Conservation (phyloP, 2,888 invertebrate species). For the Parapristionchus giblindavisi region DNA sequence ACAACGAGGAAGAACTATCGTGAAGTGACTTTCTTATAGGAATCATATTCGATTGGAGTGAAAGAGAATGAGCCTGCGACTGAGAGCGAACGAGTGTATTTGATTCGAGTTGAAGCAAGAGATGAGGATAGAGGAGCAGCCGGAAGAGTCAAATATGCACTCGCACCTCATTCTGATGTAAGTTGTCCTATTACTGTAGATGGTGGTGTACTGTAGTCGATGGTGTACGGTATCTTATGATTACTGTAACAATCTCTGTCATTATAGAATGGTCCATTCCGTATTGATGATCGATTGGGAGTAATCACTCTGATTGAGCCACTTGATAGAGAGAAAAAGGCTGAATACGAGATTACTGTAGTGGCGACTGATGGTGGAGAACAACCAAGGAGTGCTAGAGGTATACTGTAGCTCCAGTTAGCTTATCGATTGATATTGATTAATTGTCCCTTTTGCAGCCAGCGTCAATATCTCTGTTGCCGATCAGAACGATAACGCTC, state of each 20-base stretch:
- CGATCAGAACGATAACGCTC: slow-evolving; percentile 72
- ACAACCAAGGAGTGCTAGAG: slow-evolving; percentile 43
- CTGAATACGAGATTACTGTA: slow-evolving; percentile 47
- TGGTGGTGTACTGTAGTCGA: neutral
- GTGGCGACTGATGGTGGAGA: slow-evolving; percentile 78
- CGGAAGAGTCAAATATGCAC: slow-evolving; percentile 42
- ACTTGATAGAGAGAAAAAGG: slow-evolving; percentile 86
- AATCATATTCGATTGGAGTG: slow-evolving; percentile 44
- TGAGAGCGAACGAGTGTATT: slow-evolving; percentile 44
- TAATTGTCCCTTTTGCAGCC: slow-evolving; percentile 40
- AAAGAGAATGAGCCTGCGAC: slow-evolving; percentile 57
- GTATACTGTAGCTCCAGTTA: neutral
- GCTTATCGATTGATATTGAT: neutral
- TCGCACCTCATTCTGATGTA: slow-evolving; percentile 34
- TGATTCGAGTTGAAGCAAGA: slow-evolving; percentile 54
- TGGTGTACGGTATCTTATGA: neutral
- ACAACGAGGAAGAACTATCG: neutral
- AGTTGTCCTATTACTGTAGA: neutral
- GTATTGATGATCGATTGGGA: slow-evolving; percentile 85
- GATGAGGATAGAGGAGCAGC: slow-evolving; percentile 52
- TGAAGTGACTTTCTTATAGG: slow-evolving; percentile 12
- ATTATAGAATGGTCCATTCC: slow-evolving; percentile 74
- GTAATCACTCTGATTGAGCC: slow-evolving; percentile 86
- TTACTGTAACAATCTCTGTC: neutral
- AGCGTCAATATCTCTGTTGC: slow-evolving; percentile 49